These are phyloP conservation scores for Rhopilema esculentum DNA, from an alignment of 30 jellyfish, hydroid and myxozoan genomes.

Conservation along the genomic window DNA sequence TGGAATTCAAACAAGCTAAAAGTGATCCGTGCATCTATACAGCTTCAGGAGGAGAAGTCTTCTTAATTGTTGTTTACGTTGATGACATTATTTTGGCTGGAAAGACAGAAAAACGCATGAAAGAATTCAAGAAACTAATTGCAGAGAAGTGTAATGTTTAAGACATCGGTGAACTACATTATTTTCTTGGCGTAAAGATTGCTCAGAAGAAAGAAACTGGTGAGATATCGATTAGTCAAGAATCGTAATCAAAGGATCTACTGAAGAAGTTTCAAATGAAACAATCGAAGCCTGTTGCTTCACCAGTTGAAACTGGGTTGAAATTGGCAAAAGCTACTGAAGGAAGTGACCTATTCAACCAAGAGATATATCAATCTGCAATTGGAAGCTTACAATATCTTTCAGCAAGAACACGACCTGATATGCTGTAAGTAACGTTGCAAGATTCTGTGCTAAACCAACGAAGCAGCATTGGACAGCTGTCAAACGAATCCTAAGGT, in stretches of 20 bases:
- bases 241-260: neutral
- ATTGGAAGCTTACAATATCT: no score
- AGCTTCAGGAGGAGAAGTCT: no score
- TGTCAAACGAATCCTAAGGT: conserved; percentile 72
- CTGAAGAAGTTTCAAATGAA: conserved; percentile 50
- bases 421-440: conserved; percentile 59
- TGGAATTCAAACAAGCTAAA: conserved; percentile 27
- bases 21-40: no score
- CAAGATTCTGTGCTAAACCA: conserved; percentile 39
- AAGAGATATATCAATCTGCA: conserved; percentile 63
- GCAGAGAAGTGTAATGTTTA: conserved; percentile 30
- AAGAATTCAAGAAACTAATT: conserved; percentile 7
- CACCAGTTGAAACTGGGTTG: conserved; percentile 41
- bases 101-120: no score
- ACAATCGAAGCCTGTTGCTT: conserved; percentile 34
- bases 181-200: conserved; percentile 74
- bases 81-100: no score
- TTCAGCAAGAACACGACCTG: no score
- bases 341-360: no score
- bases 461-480: conserved; percentile 60
- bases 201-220: conserved; percentile 12
- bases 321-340: conserved; percentile 41
- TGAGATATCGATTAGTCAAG: conserved; percentile 52
- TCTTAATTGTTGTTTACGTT: no score
- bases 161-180: conserved; percentile 61